phyloP scores from a whole-genome alignment of 2,113 vertebrate genomes.

The Neolamprologus tretocephalus region DNA sequence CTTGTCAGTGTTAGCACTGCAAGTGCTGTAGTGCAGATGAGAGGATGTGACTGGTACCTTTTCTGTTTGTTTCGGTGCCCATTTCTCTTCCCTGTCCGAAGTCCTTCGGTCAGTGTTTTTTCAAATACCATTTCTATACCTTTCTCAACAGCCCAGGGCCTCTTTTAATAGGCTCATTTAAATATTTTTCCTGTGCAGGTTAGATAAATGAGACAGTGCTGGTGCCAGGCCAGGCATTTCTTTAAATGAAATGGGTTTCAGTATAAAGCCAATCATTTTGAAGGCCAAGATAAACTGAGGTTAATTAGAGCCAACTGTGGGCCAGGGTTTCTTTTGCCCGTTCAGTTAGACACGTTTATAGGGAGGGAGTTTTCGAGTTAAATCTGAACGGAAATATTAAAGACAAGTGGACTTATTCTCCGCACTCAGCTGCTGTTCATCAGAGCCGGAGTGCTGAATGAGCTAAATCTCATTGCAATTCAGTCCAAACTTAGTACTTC shows the following conservation, averaged over 20 bases:
- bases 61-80: conserved; percentile 20
- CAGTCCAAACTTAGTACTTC: not conserved
- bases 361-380: not conserved
- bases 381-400: not conserved
- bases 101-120: not conserved
- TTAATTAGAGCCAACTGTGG: conserved; percentile 49
- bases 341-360: not conserved
- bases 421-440: not conserved
- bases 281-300: conserved; percentile 37
- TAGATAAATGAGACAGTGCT: conserved; percentile 19
- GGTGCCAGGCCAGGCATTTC: conserved; percentile 9
- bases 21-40: not conserved
- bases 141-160: not conserved
- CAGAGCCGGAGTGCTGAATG: not conserved
- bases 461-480: not conserved
- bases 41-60: conserved; percentile 5
- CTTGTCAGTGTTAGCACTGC: conserved; percentile 21
- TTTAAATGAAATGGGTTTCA: conserved; percentile 27
- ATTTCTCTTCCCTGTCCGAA: not conserved
- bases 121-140: not conserved
- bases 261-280: conserved; percentile 45
- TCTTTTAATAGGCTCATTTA: conserved; percentile 51
- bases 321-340: not conserved
- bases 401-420: not conserved
- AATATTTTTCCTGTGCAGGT: conserved; percentile 41